Conservation (phyloP, 1,140 invertebrate genomes). For the Drosophila melanica region DNA sequence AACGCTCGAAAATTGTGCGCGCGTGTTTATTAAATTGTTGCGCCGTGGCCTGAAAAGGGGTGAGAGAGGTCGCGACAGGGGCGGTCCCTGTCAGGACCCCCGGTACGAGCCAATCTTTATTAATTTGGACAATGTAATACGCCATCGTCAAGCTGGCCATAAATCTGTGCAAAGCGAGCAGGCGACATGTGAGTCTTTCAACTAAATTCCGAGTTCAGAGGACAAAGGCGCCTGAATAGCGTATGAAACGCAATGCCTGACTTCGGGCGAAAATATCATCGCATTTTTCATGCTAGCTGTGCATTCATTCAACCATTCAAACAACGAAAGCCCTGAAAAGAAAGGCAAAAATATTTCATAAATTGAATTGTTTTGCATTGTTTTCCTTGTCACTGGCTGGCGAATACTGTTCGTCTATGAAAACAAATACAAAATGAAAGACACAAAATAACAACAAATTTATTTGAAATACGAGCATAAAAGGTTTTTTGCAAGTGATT, state of each 20-base stretch:
- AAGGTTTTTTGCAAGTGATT: conserved; percentile 46
- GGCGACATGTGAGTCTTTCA: conserved; percentile 30
- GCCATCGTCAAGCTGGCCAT: conserved; percentile 65
- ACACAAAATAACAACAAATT: conserved; percentile 31
- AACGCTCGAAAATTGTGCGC: conserved; percentile 38
- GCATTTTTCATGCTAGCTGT: conserved; percentile 51
- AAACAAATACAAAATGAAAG: not conserved
- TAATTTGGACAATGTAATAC: conserved; percentile 54
- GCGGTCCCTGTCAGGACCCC: conserved; percentile 12
- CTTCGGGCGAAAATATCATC: conserved; percentile 3
- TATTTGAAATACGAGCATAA: conserved; percentile 24
- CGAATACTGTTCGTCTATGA: conserved; percentile 13
- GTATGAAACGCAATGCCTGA: conserved; percentile 61
- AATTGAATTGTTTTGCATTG: conserved; percentile 74
- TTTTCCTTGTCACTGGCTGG: conserved; percentile 24
- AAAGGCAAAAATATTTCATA: conserved; percentile 63
- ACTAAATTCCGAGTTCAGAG: not conserved
- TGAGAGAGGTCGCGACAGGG: conserved; percentile 33
- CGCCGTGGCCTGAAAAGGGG: conserved; percentile 49
- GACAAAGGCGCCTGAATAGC: conserved; percentile 45
- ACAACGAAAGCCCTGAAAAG: conserved; percentile 5
- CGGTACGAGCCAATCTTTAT: conserved; percentile 59
- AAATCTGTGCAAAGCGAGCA: conserved; percentile 58
- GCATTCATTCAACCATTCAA: conserved; percentile 40
- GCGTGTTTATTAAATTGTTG: conserved; percentile 76